Base-by-base conservation (phyloP, 2,797 vertebrate species). In the Alosa sapidissima region DNA sequence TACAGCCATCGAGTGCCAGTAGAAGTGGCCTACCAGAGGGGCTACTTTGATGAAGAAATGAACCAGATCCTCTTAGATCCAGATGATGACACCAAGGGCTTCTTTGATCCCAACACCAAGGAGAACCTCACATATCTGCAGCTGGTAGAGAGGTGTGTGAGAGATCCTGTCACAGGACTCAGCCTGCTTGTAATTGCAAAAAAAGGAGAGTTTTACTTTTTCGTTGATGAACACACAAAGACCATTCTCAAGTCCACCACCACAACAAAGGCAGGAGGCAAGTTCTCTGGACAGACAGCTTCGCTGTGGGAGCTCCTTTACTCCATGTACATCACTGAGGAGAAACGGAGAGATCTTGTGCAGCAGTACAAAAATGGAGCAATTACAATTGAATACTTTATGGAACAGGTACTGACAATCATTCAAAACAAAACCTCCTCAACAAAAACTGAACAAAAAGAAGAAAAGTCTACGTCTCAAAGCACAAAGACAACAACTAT, bases 261-360 rank as follows among this genome's bases (percentile, higher is more conserved):
- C 6, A 91, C 95, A 0, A 75, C 91, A 0, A 88, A 94, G 14
- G 75, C 86, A 0, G 82, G 87, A 0, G 95, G 95, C 0, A 93
- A 91, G 19, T 90, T 96, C 1, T 87, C 5, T 3, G 96, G 95
- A 0, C 88, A 89, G 87, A 93, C 81, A 0, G 92, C 97, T 1
- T 95, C 95, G 0, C 52, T 96, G 0, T 97, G 97, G 97, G 95
- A 96, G 14, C 92, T 97, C 7, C 89, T 97, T 19, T 96, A 96
- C 84, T 97, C 96, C 0, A 95, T 95, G 86, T 96, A 95, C 58
- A 93, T 97, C 89, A 92, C 88, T 0, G 97, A 97, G 87, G 93
- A 92, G 0, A 89, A 90, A 84, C 91, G 95, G 47, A 89, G 93
- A 60, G 95, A 95, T 81, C 91, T 97, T 0, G 93, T 97, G 62